These are phyloP conservation scores for Ecliptopera silaceata DNA, from an alignment of 2,888 invertebrate genomes.

Conservation along the genomic window DNA sequence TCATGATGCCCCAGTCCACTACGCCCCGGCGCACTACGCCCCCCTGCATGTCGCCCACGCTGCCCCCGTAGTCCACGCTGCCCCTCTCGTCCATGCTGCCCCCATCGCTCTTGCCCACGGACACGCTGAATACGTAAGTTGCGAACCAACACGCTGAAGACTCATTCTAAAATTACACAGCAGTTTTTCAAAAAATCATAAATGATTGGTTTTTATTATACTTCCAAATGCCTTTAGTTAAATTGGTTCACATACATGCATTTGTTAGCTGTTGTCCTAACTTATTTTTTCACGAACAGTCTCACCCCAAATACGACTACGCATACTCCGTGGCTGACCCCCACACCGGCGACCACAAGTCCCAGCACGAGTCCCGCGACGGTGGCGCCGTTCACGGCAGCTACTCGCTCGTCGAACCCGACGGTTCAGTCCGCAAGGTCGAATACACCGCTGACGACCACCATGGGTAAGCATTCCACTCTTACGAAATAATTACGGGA, in stretches of 20 bases:
- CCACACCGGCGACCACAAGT: constrained; percentile 85
- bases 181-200: too few relatives aligned
- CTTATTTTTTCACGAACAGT: constrained; percentile 52
- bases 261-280: not conserved
- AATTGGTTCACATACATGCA: not conserved
- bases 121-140: constrained; percentile 64
- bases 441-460: constrained; percentile 85
- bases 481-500: too few relatives aligned
- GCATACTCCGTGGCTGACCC: constrained; percentile 84
- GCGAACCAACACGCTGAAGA: too few relatives aligned
- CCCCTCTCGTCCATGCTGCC: constrained; percentile 58
- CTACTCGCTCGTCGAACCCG: constrained; percentile 85
- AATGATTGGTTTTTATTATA: too few relatives aligned
- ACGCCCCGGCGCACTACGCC: constrained; percentile 60
- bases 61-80: constrained; percentile 62
- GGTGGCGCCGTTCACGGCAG: constrained; percentile 86
- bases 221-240: too few relatives aligned
- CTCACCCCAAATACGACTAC: constrained; percentile 85
- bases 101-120: constrained; percentile 58
- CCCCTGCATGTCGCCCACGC: constrained; percentile 54
- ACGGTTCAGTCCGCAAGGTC: constrained; percentile 85
- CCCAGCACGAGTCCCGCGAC: constrained; percentile 83
- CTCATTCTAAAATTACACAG: too few relatives aligned
- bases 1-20: constrained; percentile 70
- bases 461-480: constrained; percentile 71